Base-by-base conservation (phyloP, 2,888 invertebrate species). In the Dynastes maya region DNA sequence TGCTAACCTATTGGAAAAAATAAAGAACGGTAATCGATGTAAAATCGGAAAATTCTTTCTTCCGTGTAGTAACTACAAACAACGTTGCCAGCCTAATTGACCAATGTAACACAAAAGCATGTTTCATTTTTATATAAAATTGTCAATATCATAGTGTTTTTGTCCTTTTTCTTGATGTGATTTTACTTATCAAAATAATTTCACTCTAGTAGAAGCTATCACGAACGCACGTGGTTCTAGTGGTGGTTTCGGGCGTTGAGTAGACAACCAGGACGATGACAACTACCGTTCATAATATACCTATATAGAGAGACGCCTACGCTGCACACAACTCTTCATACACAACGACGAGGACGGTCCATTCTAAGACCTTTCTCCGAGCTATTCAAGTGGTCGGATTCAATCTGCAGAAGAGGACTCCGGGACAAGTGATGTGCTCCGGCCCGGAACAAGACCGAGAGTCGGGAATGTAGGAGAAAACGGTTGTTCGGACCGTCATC, bases 371-470 rank as follows among this genome's bases (percentile, higher is more conserved):
- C 81, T 80, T 79, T 80, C 81, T 81, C 77, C 81, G 64, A 76
- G 82, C 81, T 82, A 81, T 81, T 83, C 79, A 80, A 82, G 83
- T 82, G 83, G 82, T 82, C 82, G 82, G 82, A 84, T 84, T 83
- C 84, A 84, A 84, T 84, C 84, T 84, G 80, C 82, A 83, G 83
- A 82, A 83, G 83, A 82, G 83, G 82, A 70, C 78, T 80, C 76
- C 80, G 84, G 53, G 81, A 84, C 83, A 84, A 84, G 84, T 83
- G 81, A 83, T 84, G 85, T 82, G 84, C 83, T 82, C 81, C 82
- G 81, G 83, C 80, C 82, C 83, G 83, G 81, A 82, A 82, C 83
- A 82, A 82, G 82, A 81, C 82, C 81, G 82, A 78, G 72, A 61
- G 72, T 72, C 61, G 58, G 72, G 79, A 80, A 13, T 37, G 65